These are phyloP conservation scores for Eulemur rufifrons DNA, from an alignment of 2,113 vertebrate species.

Conservation along the genomic window DNA sequence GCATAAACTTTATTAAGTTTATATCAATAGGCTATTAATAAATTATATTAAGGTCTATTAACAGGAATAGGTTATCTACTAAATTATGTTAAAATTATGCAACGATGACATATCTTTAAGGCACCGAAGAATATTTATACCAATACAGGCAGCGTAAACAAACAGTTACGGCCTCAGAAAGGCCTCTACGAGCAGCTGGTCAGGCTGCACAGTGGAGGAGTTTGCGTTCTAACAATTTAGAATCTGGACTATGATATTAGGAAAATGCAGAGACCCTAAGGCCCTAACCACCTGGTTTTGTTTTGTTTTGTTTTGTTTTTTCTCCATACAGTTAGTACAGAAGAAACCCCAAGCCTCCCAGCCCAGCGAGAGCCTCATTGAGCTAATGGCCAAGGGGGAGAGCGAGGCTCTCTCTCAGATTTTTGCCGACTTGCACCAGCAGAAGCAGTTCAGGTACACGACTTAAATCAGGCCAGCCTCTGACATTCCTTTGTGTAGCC, in stretches of 20 bases:
- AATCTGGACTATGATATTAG: not conserved
- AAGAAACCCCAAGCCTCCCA: conserved; percentile 31
- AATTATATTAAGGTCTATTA: not conserved
- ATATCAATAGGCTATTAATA: not conserved
- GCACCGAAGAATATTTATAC: not conserved
- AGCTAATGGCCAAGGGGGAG: conserved; percentile 62
- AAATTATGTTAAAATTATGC: not conserved
- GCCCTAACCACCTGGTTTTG: not conserved
- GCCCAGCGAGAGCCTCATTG: conserved; percentile 62
- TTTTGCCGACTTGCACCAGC: conserved; percentile 60
- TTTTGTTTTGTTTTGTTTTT: not conserved
- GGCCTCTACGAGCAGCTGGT: not conserved
- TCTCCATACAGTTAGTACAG: not conserved
- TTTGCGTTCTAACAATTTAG: not conserved
- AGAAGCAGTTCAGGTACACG: conserved; percentile 62
- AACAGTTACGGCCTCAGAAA: not conserved
- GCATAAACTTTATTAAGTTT: conserved; percentile 7
- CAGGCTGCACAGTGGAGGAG: not conserved
- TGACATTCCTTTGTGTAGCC: not conserved
- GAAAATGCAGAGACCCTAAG: not conserved
- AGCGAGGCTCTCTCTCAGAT: conserved; percentile 62
- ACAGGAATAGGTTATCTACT: not conserved
- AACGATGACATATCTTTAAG: not conserved
- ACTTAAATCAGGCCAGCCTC: not conserved
- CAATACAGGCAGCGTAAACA: not conserved